Percentiles rank a stretch among this genome's conserved stretches.
Evolutionary conservation across 1,140 invertebrate genomes (phyloP).

Genomic region (Lepidurus arcticus): DNA sequence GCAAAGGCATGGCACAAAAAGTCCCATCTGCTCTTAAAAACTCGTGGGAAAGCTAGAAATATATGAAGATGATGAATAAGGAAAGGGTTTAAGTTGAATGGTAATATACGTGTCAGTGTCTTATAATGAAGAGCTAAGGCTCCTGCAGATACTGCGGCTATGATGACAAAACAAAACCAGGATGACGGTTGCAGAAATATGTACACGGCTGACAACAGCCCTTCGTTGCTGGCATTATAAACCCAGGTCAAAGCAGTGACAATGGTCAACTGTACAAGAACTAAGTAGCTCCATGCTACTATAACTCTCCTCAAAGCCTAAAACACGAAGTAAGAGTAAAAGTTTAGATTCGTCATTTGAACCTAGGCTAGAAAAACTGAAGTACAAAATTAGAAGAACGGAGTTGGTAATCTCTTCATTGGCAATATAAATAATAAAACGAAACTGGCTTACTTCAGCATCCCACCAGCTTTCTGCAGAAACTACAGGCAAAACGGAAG

Average conservation of each 20-base stretch:
- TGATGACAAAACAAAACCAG: slow-evolving; percentile 5
- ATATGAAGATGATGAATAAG: neutral
- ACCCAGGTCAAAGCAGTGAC: neutral
- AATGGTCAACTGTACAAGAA: neutral
- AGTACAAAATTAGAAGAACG: too few relatives aligned
- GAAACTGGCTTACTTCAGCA: neutral
- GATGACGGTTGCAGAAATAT: neutral
- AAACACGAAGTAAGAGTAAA: neutral
- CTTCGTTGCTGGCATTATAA: neutral
- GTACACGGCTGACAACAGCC: neutral
- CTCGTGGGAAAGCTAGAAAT: neutral
- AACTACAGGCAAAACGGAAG: neutral
- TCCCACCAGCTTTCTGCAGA: slow-evolving; percentile 1
- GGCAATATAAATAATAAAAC: neutral
- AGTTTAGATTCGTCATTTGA: neutral
- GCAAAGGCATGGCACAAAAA: neutral
- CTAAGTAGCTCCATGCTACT: neutral
- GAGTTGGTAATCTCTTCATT: too few relatives aligned
- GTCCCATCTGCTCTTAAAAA: neutral
- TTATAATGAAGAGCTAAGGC: neutral
- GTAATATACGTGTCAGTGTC: neutral
- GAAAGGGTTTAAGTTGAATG: too few relatives aligned
- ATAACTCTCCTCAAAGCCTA: neutral
- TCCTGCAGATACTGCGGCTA: neutral
- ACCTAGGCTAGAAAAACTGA: too few relatives aligned